A percentile compares a stretch with the other conserved stretches of the same genome.
These are phyloP conservation scores for Tiaroga cobitis DNA, from an alignment of 2,797 vertebrate species.

Conservation along the genomic window DNA sequence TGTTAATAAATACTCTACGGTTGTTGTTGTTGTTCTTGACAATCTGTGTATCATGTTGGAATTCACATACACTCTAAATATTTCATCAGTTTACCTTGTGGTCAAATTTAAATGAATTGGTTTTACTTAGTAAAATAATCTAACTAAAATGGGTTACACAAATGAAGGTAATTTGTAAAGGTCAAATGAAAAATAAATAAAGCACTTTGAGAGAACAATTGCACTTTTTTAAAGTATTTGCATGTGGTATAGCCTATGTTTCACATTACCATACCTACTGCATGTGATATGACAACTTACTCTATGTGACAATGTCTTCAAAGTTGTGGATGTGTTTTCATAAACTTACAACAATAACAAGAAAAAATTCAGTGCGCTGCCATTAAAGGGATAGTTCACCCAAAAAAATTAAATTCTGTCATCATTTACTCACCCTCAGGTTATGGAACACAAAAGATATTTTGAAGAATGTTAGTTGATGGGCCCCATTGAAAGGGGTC, in stretches of 20 bases:
- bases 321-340: background rate
- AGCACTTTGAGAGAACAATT: background rate
- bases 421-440: too few relatives aligned
- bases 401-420: too few relatives aligned
- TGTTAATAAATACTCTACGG: slow-evolving; percentile 77
- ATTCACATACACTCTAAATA: background rate
- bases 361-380: background rate
- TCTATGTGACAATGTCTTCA: background rate
- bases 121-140: background rate
- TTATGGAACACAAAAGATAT: too few relatives aligned
- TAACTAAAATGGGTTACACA: background rate
- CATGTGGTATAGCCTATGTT: background rate
- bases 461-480: too few relatives aligned
- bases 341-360: background rate
- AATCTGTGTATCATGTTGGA: background rate
- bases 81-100: background rate
- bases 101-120: background rate
- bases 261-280: background rate
- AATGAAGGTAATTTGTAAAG: background rate
- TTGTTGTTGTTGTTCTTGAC: slow-evolving; percentile 34
- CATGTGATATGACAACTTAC: background rate
- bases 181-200: background rate
- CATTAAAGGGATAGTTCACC: too few relatives aligned
- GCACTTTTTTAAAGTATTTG: background rate
- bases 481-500: too few relatives aligned